These are phyloP conservation scores for Nyctalus aviator DNA, from an alignment of 2,797 vertebrate genomes.

Conservation along the genomic window DNA sequence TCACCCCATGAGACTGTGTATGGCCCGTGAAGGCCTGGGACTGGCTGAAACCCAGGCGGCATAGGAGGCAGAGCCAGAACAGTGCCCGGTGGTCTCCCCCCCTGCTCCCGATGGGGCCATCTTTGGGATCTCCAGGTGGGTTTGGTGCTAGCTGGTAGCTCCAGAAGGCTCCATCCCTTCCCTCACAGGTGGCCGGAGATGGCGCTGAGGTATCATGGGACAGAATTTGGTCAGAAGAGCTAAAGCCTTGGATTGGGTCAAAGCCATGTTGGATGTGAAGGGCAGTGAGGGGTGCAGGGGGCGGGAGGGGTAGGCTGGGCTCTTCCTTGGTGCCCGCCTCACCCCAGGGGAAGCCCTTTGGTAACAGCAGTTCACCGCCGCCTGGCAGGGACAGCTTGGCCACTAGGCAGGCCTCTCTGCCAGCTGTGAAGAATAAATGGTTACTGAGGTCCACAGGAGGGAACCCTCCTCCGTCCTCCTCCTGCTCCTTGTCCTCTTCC, in stretches of 20 bases:
- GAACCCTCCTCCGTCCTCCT: conserved; percentile 69
- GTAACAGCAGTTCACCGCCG: conserved; percentile 79
- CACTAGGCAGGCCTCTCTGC: conserved; percentile 83
- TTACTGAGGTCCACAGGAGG: conserved; percentile 78
- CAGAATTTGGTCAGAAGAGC: conserved; percentile 88
- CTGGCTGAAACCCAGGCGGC: conserved; percentile 83
- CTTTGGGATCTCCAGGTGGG: conserved; percentile 86
- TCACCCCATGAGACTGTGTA: conserved; percentile 78
- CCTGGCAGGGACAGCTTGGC: conserved; percentile 70
- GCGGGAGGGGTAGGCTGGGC: conserved; percentile 65
- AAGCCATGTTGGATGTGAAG: conserved; percentile 85
- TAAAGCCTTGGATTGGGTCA: conserved; percentile 87
- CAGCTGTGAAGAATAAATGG: conserved; percentile 82
- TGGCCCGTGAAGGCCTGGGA: conserved; percentile 79
- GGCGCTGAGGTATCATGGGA: conserved; percentile 88
- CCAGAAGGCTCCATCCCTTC: conserved; percentile 83
- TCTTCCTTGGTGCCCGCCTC: conserved; percentile 71
- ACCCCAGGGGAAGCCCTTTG: conserved; percentile 85
- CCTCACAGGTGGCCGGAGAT: conserved; percentile 80
- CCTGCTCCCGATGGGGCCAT: conserved; percentile 78
- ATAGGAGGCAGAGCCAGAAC: conserved; percentile 85
- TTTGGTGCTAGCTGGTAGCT: conserved; percentile 82
- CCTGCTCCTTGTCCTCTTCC: conserved; percentile 50
- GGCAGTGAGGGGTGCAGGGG: conserved; percentile 77
- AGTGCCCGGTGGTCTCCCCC: conserved; percentile 58